These are phyloP conservation scores for Apodemia hepburni DNA, from an alignment of 2,888 invertebrate genomes.

Conservation along the genomic window DNA sequence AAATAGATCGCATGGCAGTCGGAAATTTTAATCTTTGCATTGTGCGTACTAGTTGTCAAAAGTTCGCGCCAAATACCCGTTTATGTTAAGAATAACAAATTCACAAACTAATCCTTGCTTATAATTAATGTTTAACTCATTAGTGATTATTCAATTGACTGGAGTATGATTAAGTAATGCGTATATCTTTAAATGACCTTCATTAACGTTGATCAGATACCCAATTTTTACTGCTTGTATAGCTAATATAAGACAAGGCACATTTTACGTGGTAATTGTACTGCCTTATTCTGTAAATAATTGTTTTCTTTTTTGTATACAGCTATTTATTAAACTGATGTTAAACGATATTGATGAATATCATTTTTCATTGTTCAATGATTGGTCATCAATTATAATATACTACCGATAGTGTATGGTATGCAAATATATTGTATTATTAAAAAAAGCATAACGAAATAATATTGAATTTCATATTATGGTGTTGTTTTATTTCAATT, in stretches of 20 bases:
- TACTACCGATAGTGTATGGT: slow-evolving; percentile 77
- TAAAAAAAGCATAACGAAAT: slow-evolving; percentile 78
- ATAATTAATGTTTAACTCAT: slow-evolving; percentile 72
- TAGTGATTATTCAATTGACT: slow-evolving; percentile 73
- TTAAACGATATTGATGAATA: slow-evolving; percentile 75
- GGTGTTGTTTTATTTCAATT: slow-evolving; percentile 53
- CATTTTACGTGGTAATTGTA: slow-evolving; percentile 75
- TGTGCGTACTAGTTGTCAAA: slow-evolving; percentile 12
- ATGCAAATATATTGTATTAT: slow-evolving; percentile 79
- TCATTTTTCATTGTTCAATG: slow-evolving; percentile 78
- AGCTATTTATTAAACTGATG: slow-evolving; percentile 80
- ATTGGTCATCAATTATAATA: slow-evolving; percentile 73
- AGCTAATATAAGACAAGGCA: slow-evolving; percentile 74
- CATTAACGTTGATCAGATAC: slow-evolving; percentile 58
- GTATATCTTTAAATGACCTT: slow-evolving; percentile 57
- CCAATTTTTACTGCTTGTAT: slow-evolving; percentile 76
- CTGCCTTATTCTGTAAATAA: slow-evolving; percentile 79
- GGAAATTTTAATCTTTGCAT: not conserved
- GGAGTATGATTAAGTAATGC: slow-evolving; percentile 57
- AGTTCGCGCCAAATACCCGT: slow-evolving; percentile 29
- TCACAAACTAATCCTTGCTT: slow-evolving; percentile 78
- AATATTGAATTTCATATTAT: slow-evolving; percentile 79
- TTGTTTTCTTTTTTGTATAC: slow-evolving; percentile 77
- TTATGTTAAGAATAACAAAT: slow-evolving; percentile 57
- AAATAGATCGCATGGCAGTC: not conserved